These are phyloP conservation scores for Hermaeophaga mercurialis DNA, from an alignment of 2,888 invertebrate species.

Conservation along the genomic window DNA sequence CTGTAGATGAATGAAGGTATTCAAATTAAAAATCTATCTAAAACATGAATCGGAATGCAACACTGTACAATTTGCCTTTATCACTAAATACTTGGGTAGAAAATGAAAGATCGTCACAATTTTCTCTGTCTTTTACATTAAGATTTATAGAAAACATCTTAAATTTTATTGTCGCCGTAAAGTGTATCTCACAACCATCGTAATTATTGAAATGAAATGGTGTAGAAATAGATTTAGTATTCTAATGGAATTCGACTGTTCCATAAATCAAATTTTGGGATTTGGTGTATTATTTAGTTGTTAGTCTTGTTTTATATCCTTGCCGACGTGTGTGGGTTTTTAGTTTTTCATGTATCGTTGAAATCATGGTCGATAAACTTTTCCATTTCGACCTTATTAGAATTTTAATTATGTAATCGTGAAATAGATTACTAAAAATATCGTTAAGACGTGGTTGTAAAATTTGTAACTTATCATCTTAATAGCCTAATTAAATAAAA, in stretches of 20 bases:
- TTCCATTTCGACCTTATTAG: no score
- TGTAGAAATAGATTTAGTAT: conserved; percentile 7
- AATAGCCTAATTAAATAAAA: no score
- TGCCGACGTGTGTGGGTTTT: conserved; percentile 10
- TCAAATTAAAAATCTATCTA: no score
- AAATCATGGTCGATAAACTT: no score
- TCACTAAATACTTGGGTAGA: no score
- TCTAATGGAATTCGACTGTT: background rate
- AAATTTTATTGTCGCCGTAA: background rate
- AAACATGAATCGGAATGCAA: no score
- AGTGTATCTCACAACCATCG: background rate
- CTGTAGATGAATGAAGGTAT: no score
- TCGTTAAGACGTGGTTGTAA: no score
- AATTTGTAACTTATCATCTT: no score
- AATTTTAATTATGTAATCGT: no score
- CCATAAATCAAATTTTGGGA: conserved; percentile 10
- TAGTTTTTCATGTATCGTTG: background rate
- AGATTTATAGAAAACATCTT: conserved; percentile 1
- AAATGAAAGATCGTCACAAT: background rate
- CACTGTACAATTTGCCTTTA: no score
- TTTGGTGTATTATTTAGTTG: background rate
- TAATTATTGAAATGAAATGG: conserved; percentile 9
- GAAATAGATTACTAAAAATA: no score
- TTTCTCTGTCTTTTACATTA: background rate
- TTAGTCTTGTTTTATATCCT: background rate